Conservation (phyloP, 2,113 vertebrate species). For the Pluvianellus socialis region DNA sequence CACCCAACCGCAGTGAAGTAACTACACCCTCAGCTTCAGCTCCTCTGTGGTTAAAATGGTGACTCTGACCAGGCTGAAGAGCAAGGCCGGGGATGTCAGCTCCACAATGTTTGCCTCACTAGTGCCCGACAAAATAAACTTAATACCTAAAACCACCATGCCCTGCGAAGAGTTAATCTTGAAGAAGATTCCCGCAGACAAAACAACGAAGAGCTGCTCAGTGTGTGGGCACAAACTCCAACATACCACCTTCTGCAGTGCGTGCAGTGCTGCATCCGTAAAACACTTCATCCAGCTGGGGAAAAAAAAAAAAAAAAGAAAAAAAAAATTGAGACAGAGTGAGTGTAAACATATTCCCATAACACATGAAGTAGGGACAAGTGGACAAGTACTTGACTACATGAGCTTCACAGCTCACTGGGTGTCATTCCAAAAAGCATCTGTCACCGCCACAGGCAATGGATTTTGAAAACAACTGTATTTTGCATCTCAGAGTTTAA, state of each 20-base stretch:
- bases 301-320: neutral
- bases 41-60: neutral
- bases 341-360: conserved; percentile 55
- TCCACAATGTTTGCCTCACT: neutral
- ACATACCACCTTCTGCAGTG: neutral
- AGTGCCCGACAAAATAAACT: neutral
- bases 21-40: neutral
- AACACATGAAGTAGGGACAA: conserved; percentile 29
- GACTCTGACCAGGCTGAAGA: neutral
- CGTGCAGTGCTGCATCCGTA: neutral
- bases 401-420: conserved; percentile 48
- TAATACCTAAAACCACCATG: neutral
- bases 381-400: conserved; percentile 45
- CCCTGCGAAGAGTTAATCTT: neutral
- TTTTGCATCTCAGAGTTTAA: conserved; percentile 33
- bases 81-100: rapidly evolving
- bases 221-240: neutral
- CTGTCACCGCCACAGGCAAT: conserved; percentile 36
- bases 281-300: conserved; percentile 3
- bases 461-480: conserved; percentile 34
- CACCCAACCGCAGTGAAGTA: neutral
- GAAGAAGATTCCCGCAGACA: neutral
- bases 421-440: conserved; percentile 55
- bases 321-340: neutral
- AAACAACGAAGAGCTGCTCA: neutral